Evolutionary conservation across 1,140 invertebrate genomes (phyloP), one percentile per base, ranked within the genome.

Genomic region (Sinonovacula constricta): DNA sequence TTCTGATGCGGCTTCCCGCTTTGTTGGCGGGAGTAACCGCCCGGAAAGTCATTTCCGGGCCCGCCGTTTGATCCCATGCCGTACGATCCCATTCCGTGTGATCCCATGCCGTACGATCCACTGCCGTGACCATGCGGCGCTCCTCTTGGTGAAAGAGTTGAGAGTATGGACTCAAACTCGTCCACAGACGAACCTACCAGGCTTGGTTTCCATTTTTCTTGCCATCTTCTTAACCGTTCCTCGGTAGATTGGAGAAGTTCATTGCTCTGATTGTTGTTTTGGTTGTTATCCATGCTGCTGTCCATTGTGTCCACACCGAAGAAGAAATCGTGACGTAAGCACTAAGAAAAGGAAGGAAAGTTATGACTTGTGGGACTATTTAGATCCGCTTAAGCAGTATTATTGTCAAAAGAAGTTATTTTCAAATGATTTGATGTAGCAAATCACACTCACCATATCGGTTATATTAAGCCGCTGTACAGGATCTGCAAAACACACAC

Each of bases 101-200:
- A 18, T 18, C 39, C 39, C 39, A 7, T 45, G 39, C 18, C 18
- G 39, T 45, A 45, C 7, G 18, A 7, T 7, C 18, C 18, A 45
- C 18, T 45, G 7, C 39, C 39, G 39, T 7, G 39, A 45, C 7
- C 7, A 45, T 18, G 7, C n/a, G n/a, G n/a, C 7, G 39, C 39
- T 18, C 39, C 39, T 10, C 39, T 7, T 45, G 39, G 39, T 45
- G 39, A 10, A 7, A 45, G 18, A 18, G 39, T 10, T 7, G 39
- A 45, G 7, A 76, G 24, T n/a, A 76, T 76, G 1, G 15, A 59
- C 1, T 76, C 72, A 54, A 76, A 59, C 49, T 76, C 72, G 0
- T n/a, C 24, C 18, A 45, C 0, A n/a, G 72, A 67, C n/a, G 26
- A 22, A 28, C 54, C 28, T 5, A 4, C 54, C 14, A 66, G 22